Conservation (phyloP, 2,113 vertebrate species). For the Crotalus tigris region DNA sequence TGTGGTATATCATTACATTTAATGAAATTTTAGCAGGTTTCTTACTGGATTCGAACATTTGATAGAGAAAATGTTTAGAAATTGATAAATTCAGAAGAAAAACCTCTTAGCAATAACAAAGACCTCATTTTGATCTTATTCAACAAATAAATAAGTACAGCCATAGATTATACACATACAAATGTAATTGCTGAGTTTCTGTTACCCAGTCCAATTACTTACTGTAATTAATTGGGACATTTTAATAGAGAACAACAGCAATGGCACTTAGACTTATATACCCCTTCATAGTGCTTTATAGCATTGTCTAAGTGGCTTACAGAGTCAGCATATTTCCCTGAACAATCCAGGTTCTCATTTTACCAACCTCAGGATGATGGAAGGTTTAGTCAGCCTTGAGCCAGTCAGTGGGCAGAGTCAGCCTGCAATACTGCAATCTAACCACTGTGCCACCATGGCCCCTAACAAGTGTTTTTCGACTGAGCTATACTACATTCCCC, state of each 20-base stretch:
- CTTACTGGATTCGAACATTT: neutral
- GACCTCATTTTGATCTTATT: neutral
- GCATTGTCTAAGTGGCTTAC: neutral
- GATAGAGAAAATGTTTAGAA: neutral
- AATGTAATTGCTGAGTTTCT: neutral
- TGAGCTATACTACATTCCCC: neutral
- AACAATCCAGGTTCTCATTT: neutral
- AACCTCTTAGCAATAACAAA: neutral
- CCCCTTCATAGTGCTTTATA: too few species aligned
- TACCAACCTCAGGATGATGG: neutral
- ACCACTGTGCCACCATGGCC: neutral
- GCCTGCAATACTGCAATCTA: neutral
- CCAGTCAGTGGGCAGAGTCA: neutral
- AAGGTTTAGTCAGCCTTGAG: neutral
- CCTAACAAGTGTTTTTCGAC: neutral
- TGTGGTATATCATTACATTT: neutral
- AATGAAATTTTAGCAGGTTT: slow-evolving; percentile 1
- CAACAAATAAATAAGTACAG: neutral
- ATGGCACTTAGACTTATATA: neutral
- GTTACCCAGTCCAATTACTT: neutral
- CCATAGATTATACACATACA: neutral
- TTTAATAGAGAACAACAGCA: neutral
- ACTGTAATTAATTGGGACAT: neutral
- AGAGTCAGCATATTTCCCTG: neutral
- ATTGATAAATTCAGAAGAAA: neutral